Base-by-base conservation (phyloP, 2,797 vertebrate species). In the Sebastes oblongus region DNA sequence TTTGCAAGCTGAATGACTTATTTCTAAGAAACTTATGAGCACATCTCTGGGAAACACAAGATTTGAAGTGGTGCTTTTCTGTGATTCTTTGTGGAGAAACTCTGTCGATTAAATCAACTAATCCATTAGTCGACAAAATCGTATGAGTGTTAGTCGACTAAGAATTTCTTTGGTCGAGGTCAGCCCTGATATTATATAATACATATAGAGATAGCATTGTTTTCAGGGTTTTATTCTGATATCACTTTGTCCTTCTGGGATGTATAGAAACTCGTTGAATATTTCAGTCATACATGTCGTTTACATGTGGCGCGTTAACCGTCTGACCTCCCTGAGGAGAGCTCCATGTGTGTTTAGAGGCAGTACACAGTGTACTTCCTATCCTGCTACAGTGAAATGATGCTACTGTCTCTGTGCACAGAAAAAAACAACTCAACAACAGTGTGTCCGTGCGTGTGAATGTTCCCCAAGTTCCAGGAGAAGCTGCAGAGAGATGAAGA, bases 401-500 rank as follows among this genome's bases (percentile, higher is more conserved):
- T 32, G 69, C 66, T 16, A 1, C 78, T 61, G 72, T 64, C 70
- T 68, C 72, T 18, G 9, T 59, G 66, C 36, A 54, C 11, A 24
- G 30, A 39, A 61, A 39, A 39, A 29, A 69, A 64, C 25, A 79
- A 25, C 34, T 52, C 1, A 73, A 60, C 5, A 62, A 56, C 18
- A 34, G 24, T 75, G 54, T 71, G 20, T 6, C 2, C 74, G 58
- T 67, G 55, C 5, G n/a, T 46, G 42, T 69, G 46, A 64, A 5
- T 70, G 42, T 83, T 73, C 36, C 52, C 74, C 10, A 59, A 72
- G 86, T 75, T 82, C 36, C 62, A 66, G 55, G 39, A 56, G 61
- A 68, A 58, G 71, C 72, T 62, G 77, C 18, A 50, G 46, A 65
- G 58, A 50, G 75, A 90, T 78, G 59, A 79, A 70, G 75, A 20